A percentile compares a stretch with the other conserved stretches of the same genome.
Conservation (phyloP, 92 coral and sea anemone genomes). For the Epizoanthus illoricatus region DNA sequence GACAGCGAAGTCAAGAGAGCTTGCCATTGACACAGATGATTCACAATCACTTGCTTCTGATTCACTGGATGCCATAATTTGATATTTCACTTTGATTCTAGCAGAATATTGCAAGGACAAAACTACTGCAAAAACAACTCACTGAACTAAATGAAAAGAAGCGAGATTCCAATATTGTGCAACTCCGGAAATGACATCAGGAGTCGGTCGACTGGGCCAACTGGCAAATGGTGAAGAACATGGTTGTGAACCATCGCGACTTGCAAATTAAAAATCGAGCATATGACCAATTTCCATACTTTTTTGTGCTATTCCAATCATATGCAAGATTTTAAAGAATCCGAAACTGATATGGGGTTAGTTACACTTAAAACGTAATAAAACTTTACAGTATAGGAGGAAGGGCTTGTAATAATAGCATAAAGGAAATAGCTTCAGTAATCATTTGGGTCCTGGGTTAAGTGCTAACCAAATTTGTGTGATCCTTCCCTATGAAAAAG, state of each 20-base stretch:
- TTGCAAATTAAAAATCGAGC: not conserved
- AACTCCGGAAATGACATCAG: slow-evolving; percentile 12
- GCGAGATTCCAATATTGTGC: not conserved
- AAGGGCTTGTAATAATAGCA: no score
- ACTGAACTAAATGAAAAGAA: not conserved
- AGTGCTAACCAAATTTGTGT: no score
- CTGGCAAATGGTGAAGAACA: not conserved
- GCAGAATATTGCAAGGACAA: not conserved
- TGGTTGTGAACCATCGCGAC: not conserved
- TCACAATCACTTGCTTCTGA: slow-evolving; percentile 5
- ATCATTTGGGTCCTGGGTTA: no score
- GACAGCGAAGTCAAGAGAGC: not conserved
- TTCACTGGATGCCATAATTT: slow-evolving; percentile 17
- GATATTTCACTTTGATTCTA: not conserved
- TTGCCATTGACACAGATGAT: not conserved
- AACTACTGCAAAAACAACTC: no score
- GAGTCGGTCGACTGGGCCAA: not conserved
- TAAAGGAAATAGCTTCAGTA: no score
- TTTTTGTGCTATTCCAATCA: not conserved
- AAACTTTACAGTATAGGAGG: no score
- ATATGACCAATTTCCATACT: not conserved
- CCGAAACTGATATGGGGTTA: not conserved
- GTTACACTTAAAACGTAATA: not conserved
- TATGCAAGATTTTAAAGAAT: not conserved
- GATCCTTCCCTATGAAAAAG: no score